A percentile compares a stretch with the other conserved stretches of the same genome.
These are phyloP conservation scores for Falco berigora DNA, from an alignment of 2,797 vertebrate species.

Conservation along the genomic window DNA sequence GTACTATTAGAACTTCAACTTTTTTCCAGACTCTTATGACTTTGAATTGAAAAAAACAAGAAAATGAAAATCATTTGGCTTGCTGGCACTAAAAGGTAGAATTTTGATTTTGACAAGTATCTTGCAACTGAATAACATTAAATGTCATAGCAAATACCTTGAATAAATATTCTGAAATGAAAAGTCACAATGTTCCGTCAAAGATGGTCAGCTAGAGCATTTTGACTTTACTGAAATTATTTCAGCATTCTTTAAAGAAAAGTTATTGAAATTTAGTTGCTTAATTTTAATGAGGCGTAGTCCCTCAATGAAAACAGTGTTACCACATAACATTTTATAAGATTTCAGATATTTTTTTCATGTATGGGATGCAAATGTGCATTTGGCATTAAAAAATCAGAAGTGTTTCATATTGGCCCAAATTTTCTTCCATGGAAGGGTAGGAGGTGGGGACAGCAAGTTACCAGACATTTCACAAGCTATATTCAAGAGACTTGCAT, in stretches of 20 bases:
- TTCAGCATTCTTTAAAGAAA: background rate
- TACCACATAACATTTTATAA: background rate
- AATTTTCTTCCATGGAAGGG: background rate
- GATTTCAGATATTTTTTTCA: background rate
- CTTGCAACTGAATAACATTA: background rate
- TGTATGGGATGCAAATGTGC: background rate
- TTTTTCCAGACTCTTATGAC: background rate
- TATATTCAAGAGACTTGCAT: background rate
- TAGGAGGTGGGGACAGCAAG: background rate
- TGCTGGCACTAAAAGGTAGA: background rate
- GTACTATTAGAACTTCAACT: background rate
- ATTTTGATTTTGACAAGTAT: background rate
- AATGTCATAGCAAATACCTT: background rate
- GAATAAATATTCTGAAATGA: background rate
- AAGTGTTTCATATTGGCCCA: background rate
- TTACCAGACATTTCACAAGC: background rate
- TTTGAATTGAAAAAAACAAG: background rate
- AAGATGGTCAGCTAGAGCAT: background rate
- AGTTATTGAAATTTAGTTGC: background rate
- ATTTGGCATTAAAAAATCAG: background rate
- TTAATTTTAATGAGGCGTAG: background rate
- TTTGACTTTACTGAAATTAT: background rate
- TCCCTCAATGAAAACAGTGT: background rate
- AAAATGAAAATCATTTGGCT: background rate
- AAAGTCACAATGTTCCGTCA: background rate